Evolutionary conservation across 2,113 vertebrate species (phyloP).

Genomic region (Tragelaphus scriptus): DNA sequence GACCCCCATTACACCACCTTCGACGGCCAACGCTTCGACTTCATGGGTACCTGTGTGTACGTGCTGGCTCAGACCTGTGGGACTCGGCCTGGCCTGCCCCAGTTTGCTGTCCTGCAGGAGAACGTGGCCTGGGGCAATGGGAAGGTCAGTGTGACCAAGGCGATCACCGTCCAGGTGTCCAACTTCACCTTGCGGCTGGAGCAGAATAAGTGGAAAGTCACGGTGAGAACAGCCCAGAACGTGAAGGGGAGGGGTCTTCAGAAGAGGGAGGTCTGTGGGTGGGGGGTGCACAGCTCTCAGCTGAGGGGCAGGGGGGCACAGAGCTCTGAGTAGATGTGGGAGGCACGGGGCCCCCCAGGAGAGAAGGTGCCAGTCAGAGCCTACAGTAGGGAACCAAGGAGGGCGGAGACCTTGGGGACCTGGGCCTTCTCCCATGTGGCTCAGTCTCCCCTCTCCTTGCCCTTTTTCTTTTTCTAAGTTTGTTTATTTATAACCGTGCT

Average conservation of each 20-base stretch:
- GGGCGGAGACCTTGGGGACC: too few species aligned
- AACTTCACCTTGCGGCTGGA: constrained; percentile 69
- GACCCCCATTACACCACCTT: constrained; percentile 75
- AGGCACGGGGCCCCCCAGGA: too few species aligned
- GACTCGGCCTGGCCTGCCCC: accelerated
- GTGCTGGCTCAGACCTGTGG: constrained; percentile 48
- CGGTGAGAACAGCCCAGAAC: constrained; percentile 48
- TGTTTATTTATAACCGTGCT: too few species aligned
- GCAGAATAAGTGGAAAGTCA: neutral
- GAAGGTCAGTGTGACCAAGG: constrained; percentile 34
- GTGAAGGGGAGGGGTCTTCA: accelerated
- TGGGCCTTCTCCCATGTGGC: too few species aligned
- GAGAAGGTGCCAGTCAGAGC: too few species aligned
- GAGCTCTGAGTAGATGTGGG: too few species aligned
- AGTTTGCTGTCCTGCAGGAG: constrained; percentile 64
- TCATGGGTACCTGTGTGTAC: constrained; percentile 79
- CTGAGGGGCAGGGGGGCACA: too few species aligned
- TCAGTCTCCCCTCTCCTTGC: too few species aligned
- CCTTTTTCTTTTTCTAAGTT: too few species aligned
- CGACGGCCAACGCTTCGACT: constrained; percentile 64
- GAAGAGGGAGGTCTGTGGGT: neutral
- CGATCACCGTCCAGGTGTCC: constrained; percentile 41
- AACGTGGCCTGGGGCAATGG: constrained; percentile 49
- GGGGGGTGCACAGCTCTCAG: accelerated
- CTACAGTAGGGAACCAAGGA: too few species aligned